Evolutionary conservation across 2,888 invertebrate species (phyloP).

Genomic region (Rhogogaster chlorosoma): DNA sequence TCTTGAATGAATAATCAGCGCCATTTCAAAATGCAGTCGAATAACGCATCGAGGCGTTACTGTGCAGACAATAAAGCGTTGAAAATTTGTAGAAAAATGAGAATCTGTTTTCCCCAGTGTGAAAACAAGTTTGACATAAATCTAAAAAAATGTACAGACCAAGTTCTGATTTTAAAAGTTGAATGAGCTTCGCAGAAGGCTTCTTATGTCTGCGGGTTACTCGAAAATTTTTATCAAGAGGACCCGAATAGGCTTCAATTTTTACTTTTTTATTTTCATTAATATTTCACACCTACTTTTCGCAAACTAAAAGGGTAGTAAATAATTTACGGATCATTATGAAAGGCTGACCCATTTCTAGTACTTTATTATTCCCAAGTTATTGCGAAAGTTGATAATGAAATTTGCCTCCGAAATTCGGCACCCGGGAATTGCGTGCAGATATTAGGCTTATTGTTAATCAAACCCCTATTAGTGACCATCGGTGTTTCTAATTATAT

Average conservation of each 20-base stretch:
- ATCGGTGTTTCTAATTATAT: not conserved
- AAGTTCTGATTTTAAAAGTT: not conserved
- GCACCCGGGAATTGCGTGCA: not conserved
- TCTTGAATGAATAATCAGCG: slow-evolving; percentile 15
- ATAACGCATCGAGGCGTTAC: not conserved
- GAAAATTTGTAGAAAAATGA: not conserved
- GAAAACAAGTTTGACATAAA: not conserved
- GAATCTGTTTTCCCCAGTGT: not conserved
- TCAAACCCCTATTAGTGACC: not conserved
- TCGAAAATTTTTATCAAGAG: not conserved
- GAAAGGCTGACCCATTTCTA: not conserved
- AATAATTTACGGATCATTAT: not conserved
- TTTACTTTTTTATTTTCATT: not conserved
- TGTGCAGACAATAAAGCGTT: not conserved
- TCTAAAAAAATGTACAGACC: not conserved
- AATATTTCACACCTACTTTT: not conserved
- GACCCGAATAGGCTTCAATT: not conserved
- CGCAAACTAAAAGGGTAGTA: not conserved
- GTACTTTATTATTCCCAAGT: not conserved
- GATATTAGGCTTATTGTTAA: not conserved
- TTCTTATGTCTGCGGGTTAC: not conserved
- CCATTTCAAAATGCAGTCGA: not conserved
- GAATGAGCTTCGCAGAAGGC: not conserved
- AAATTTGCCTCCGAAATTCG: not conserved
- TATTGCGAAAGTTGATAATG: not conserved